Conservation (phyloP, 2,888 invertebrate species). For the Ormyrus labotus region DNA sequence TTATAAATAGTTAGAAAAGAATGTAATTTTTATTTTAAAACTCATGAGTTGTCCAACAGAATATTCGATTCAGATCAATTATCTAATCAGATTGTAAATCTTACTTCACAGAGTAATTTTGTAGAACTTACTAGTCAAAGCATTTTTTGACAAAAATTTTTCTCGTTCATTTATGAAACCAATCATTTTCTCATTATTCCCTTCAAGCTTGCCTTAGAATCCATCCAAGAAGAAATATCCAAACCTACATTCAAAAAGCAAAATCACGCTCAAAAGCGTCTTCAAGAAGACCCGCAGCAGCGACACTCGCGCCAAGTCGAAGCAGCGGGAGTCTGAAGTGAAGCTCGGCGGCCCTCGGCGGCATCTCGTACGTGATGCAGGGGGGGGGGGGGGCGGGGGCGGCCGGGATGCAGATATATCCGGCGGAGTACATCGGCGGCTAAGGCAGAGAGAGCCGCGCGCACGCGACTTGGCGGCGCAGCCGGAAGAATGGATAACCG, state of each 20-base stretch:
- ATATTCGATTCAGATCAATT: too few species aligned
- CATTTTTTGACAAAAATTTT: too few species aligned
- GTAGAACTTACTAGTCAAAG: too few species aligned
- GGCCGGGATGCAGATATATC: constrained; percentile 47
- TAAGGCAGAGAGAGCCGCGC: constrained; percentile 58
- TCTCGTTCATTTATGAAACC: too few species aligned
- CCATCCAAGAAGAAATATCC: not conserved
- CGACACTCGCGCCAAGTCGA: not conserved
- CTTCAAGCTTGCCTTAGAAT: not conserved
- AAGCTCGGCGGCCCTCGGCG: not conserved
- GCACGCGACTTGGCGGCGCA: constrained; percentile 64
- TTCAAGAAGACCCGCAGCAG: too few species aligned
- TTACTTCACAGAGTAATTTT: too few species aligned
- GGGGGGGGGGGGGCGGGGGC: not conserved
- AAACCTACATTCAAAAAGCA: not conserved
- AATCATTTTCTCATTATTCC: too few species aligned
- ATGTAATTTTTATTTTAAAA: too few species aligned
- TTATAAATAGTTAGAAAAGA: too few species aligned
- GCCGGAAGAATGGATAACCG: constrained; percentile 72
- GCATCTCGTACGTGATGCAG: constrained; percentile 20
- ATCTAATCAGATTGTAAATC: too few species aligned
- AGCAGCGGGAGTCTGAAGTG: not conserved
- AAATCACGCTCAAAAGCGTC: too few species aligned
- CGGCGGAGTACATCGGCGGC: constrained; percentile 64
- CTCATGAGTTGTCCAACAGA: too few species aligned